Evolutionary conservation across 2,113 vertebrate genomes (phyloP), one percentile per base, ranked within the genome.

Genomic region (Peucedramus taeniatus): DNA sequence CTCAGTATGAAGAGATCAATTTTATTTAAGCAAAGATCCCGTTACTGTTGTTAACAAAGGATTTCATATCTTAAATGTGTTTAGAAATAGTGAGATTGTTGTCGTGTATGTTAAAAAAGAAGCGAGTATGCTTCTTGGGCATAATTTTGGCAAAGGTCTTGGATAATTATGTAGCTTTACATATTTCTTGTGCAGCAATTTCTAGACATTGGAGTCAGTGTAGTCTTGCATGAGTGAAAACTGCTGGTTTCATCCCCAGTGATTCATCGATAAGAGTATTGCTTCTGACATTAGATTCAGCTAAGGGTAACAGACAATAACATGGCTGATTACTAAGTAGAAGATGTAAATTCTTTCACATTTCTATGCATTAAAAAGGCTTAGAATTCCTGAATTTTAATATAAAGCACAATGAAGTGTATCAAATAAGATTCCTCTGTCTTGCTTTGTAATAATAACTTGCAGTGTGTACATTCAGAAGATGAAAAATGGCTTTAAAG

Each of bases 271-370:
- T 93, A 76, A 89, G 87, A 91, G 81, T 97, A 98, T 97, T 97
- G 88, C 90, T 98, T 98, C 95, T 98, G 97, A 98, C 97, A 97
- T 56, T 94, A 92, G 47, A 97, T 94, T 97, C 96, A 97, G 92
- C 95, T 97, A 96, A 97, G 96, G 92, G 93, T 98, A 97, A 97
- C 96, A 98, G 97, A 98, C 89, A 98, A 98, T 98, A 98, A 97
- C 96, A 96, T 97, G 97, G 96, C 93, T 98, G 98, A 97, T 98
- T 98, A 98, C 96, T 92, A 92, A 97, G 82, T 57, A 97, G 96
- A 94, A 92, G 93, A 98, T 98, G 97, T 94, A 98, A 98, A 98
- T 98, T 97, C 83, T 95, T 80, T 93, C 94, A 95, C 97, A 97
- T 98, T 98, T 98, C 97, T 97, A 97, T 98, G 97, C 97, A 98